phyloP scores from a whole-genome alignment of 2,113 vertebrate genomes.

The Benitochromis conjunctus region DNA sequence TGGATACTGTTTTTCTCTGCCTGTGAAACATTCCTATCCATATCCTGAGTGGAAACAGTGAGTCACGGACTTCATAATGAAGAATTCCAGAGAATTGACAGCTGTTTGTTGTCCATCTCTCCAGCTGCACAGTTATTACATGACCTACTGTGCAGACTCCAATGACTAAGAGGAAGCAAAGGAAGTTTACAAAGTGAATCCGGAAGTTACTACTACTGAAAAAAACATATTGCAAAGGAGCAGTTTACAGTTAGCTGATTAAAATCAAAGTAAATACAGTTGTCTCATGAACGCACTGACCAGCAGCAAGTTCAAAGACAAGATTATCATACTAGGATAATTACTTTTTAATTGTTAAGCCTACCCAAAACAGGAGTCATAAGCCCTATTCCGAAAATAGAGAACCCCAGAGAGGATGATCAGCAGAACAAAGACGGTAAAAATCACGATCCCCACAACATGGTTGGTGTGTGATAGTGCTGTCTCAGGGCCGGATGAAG shows the following conservation, averaged over 20 bases:
- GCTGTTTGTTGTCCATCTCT: background rate
- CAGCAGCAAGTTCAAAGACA: background rate
- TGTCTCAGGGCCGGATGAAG: slow-evolving; percentile 76
- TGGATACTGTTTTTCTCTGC: slow-evolving; percentile 23
- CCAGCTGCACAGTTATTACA: slow-evolving; percentile 37
- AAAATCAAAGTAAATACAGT: background rate
- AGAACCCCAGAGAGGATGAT: slow-evolving; percentile 74
- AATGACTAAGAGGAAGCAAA: slow-evolving; percentile 47
- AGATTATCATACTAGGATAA: background rate
- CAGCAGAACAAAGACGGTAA: slow-evolving; percentile 71
- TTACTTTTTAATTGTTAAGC: slow-evolving; percentile 16
- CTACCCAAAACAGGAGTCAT: slow-evolving; percentile 82
- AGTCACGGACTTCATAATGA: slow-evolving; percentile 41
- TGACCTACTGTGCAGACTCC: background rate
- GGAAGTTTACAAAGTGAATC: slow-evolving; percentile 41
- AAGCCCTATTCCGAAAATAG: slow-evolving; percentile 71
- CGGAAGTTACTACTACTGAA: background rate
- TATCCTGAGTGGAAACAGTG: slow-evolving; percentile 53
- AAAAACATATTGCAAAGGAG: background rate
- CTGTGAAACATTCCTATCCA: slow-evolving; percentile 53
- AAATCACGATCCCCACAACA: slow-evolving; percentile 78
- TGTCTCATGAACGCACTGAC: background rate
- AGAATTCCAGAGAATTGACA: slow-evolving; percentile 20
- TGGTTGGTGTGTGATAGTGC: slow-evolving; percentile 64
- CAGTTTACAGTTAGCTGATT: background rate